Evolutionary conservation across 2,113 vertebrate genomes (phyloP).

Genomic region (Periophthalmodon schlosseri): DNA sequence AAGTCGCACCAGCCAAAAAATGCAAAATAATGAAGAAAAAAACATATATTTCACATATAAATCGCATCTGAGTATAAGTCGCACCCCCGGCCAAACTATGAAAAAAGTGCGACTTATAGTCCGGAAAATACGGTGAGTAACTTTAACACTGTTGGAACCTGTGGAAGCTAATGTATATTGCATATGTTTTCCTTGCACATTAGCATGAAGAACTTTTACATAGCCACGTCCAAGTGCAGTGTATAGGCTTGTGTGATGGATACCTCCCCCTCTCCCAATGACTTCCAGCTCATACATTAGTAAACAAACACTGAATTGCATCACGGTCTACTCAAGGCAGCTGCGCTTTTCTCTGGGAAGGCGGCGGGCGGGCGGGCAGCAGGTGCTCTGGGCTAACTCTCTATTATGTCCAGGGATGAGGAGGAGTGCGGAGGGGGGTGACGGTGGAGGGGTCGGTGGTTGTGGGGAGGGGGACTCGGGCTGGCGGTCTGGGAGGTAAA

Average conservation of each 20-base stretch:
- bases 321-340: constrained; percentile 28
- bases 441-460: background rate
- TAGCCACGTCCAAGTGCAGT: background rate
- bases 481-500: constrained; percentile 34
- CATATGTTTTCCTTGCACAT: background rate
- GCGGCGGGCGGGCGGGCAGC: constrained; percentile 30
- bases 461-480: background rate
- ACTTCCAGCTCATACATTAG: constrained; percentile 1
- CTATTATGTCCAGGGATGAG: constrained; percentile 62
- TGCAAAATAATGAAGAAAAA: too few species aligned
- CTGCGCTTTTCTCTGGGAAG: constrained; percentile 25
- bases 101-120: too few species aligned
- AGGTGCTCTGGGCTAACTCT: constrained; percentile 57
- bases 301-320: constrained; percentile 8
- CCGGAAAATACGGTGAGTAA: too few species aligned
- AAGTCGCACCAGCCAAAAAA: too few species aligned
- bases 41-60: too few species aligned
- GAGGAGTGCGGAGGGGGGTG: constrained; percentile 10
- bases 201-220: background rate
- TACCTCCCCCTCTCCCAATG: constrained; percentile 3
- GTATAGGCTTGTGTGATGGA: background rate
- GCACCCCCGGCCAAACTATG: too few species aligned
- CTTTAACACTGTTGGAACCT: background rate
- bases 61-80: too few species aligned
- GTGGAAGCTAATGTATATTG: background rate